Conservation (phyloP, 2,113 vertebrate genomes). For the Pseudorhombus dupliciocellatus region DNA sequence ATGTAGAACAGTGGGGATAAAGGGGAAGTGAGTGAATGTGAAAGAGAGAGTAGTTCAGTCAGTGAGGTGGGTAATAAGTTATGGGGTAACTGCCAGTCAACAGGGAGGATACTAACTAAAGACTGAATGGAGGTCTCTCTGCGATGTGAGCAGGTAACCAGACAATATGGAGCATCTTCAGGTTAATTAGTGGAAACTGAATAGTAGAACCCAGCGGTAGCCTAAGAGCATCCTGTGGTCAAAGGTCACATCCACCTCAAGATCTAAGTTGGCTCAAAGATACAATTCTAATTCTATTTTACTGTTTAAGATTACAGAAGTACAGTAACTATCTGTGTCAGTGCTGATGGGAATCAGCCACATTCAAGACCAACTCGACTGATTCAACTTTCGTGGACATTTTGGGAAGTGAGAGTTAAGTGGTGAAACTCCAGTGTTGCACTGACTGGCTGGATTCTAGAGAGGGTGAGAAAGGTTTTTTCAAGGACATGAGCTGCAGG, state of each 20-base stretch:
- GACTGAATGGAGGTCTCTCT: no score
- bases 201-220: no score
- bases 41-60: background rate
- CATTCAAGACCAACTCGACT: background rate
- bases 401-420: conserved; percentile 22
- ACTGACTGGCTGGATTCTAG: background rate
- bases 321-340: background rate
- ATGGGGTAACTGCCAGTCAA: background rate
- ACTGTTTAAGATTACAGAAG: background rate
- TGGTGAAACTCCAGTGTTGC: conserved; percentile 6
- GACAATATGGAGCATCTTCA: no score
- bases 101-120: no score
- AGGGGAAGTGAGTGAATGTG: background rate
- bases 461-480: background rate
- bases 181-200: no score
- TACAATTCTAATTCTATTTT: background rate
- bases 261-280: no score
- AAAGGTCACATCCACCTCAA: no score
- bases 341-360: background rate
- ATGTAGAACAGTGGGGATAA: background rate
- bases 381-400: background rate
- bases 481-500: background rate
- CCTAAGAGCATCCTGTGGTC: no score
- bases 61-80: background rate
- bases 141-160: background rate